These are phyloP conservation scores for Gymnopithys bicolor DNA, from an alignment of 2,797 vertebrate genomes.

Conservation along the genomic window DNA sequence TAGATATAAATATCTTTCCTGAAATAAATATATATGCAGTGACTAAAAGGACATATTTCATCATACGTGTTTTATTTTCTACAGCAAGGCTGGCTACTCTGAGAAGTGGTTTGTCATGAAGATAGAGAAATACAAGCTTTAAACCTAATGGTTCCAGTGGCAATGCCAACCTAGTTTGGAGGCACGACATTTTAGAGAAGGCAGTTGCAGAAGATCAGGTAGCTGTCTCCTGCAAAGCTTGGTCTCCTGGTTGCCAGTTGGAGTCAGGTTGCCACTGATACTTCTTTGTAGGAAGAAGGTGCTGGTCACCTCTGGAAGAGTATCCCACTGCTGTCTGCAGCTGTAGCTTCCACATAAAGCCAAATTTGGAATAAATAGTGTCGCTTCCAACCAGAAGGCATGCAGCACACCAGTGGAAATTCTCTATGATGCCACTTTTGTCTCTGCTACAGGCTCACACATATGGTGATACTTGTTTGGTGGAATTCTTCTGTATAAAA, in stretches of 20 bases:
- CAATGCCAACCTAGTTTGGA: rapidly evolving
- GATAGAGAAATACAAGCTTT: background rate
- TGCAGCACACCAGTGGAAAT: background rate
- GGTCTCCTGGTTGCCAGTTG: background rate
- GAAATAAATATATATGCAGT: background rate
- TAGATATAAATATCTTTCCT: background rate
- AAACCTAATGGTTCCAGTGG: background rate
- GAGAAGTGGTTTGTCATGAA: background rate
- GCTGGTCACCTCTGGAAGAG: background rate
- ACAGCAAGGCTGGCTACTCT: background rate
- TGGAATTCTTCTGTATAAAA: background rate
- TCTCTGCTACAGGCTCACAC: rapidly evolving
- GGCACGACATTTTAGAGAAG: background rate
- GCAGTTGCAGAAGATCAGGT: background rate
- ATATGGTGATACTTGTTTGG: background rate
- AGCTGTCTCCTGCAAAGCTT: background rate
- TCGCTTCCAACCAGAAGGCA: rapidly evolving
- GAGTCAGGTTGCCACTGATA: background rate
- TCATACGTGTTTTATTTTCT: background rate
- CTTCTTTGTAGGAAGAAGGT: background rate
- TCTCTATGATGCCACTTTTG: background rate
- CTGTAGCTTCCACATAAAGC: background rate
- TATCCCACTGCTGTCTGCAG: background rate
- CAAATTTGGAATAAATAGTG: background rate
- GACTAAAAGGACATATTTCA: background rate